Evolutionary conservation across 2,113 vertebrate species (phyloP).

Genomic region (Percopsis transmontana): DNA sequence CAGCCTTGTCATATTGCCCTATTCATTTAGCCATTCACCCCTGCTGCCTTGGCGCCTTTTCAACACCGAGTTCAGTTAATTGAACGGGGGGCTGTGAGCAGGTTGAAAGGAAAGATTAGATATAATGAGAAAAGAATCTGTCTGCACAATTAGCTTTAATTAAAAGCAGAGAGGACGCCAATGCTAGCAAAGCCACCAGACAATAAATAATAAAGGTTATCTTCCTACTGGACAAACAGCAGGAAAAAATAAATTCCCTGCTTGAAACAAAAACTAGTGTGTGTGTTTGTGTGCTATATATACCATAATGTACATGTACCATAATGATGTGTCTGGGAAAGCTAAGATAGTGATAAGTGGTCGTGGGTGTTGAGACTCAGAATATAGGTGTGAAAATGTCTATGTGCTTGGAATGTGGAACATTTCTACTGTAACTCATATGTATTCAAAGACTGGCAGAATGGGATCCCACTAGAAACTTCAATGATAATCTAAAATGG

Average conservation of each 20-base stretch:
- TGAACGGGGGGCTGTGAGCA: constrained; percentile 54
- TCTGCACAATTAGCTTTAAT: constrained; percentile 67
- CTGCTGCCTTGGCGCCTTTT: constrained; percentile 14
- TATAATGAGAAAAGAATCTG: constrained; percentile 57
- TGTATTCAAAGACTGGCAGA: too few relatives aligned
- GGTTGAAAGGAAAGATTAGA: constrained; percentile 58
- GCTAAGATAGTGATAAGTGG: background rate
- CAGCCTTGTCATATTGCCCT: constrained; percentile 2
- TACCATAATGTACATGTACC: background rate
- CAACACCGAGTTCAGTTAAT: constrained; percentile 46
- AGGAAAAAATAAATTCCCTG: constrained; percentile 10
- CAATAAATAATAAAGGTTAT: constrained; percentile 65
- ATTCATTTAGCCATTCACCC: background rate
- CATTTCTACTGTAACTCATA: too few relatives aligned
- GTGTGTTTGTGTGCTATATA: background rate
- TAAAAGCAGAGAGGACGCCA: constrained; percentile 35
- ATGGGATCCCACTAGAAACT: too few relatives aligned
- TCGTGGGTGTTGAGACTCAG: background rate
- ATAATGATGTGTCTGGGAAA: background rate
- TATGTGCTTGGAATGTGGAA: background rate
- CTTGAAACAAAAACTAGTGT: constrained; percentile 7
- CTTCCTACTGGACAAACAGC: constrained; percentile 30
- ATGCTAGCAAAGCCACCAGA: constrained; percentile 22
- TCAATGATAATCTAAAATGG: too few relatives aligned
- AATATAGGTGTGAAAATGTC: background rate